These are phyloP conservation scores for Sparus aurata DNA, from an alignment of 2,797 vertebrate species.

Conservation along the genomic window DNA sequence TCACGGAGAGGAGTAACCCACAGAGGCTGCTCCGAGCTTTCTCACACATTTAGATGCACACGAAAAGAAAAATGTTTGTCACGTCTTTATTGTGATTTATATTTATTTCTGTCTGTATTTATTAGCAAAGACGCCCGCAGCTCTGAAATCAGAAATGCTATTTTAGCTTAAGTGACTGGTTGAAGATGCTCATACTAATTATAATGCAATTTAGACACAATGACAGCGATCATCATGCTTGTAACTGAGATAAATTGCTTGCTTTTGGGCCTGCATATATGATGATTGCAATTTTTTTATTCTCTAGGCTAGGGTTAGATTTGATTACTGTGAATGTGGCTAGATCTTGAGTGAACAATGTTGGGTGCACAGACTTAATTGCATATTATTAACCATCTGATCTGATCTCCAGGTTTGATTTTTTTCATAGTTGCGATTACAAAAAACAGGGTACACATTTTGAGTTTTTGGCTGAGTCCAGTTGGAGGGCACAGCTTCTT, in stretches of 20 bases:
- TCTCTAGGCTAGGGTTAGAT: neutral
- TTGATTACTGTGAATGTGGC: neutral
- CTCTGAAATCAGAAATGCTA: conserved; percentile 11
- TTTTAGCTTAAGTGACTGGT: neutral
- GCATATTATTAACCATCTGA: neutral
- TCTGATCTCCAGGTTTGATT: neutral
- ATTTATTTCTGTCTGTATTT: conserved; percentile 1
- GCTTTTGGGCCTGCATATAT: neutral
- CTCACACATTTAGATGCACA: conserved; percentile 26
- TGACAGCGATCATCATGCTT: neutral
- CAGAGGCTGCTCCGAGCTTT: conserved; percentile 44
- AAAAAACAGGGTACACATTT: neutral
- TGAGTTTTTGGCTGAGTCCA: neutral
- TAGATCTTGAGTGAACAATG: neutral
- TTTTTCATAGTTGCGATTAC: neutral
- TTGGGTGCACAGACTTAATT: neutral
- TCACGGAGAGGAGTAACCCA: conserved; percentile 35
- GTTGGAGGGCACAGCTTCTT: neutral
- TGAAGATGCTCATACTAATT: neutral
- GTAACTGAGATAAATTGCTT: neutral
- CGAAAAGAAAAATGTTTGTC: conserved; percentile 3
- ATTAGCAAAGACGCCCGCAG: neutral
- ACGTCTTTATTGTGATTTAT: conserved; percentile 13
- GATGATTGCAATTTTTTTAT: neutral
- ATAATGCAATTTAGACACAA: neutral